These are phyloP conservation scores for Setipinna tenuifilis DNA, from an alignment of 2,797 vertebrate genomes.

Conservation along the genomic window DNA sequence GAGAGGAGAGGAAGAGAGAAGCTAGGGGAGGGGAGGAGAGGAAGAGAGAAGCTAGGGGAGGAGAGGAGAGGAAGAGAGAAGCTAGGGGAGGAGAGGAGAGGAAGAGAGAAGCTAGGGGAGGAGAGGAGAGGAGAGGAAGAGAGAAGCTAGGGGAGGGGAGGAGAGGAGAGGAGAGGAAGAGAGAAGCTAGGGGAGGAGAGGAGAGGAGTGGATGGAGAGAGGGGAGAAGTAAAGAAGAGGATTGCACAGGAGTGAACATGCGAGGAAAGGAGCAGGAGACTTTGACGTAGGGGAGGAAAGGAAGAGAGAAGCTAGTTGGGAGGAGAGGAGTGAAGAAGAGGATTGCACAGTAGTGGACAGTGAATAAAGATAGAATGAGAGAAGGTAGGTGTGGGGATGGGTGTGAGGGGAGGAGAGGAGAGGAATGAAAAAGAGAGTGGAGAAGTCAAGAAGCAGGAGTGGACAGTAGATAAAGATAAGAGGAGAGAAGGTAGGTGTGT, in stretches of 20 bases:
- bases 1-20: no score
- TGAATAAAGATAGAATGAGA: neutral
- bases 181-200: no score
- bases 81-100: neutral
- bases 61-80: no score
- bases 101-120: neutral
- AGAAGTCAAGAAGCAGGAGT: neutral
- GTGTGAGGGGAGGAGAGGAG: neutral
- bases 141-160: neutral
- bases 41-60: no score
- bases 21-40: no score
- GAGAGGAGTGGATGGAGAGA: neutral
- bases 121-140: neutral
- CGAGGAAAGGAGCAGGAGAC: no score
- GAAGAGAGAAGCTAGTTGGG: no score
- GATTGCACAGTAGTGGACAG: neutral
- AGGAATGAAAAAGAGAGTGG: neutral
- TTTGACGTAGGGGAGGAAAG: no score
- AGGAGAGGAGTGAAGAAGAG: neutral
- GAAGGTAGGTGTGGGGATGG: no score
- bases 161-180: neutral
- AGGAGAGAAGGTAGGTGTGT: slow-evolving; percentile 51
- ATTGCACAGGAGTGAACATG: no score
- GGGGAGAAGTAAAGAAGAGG: no score
- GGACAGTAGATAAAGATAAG: no score